These are phyloP conservation scores for Littorina saxatilis DNA, from an alignment of 1,140 invertebrate genomes.

Conservation along the genomic window DNA sequence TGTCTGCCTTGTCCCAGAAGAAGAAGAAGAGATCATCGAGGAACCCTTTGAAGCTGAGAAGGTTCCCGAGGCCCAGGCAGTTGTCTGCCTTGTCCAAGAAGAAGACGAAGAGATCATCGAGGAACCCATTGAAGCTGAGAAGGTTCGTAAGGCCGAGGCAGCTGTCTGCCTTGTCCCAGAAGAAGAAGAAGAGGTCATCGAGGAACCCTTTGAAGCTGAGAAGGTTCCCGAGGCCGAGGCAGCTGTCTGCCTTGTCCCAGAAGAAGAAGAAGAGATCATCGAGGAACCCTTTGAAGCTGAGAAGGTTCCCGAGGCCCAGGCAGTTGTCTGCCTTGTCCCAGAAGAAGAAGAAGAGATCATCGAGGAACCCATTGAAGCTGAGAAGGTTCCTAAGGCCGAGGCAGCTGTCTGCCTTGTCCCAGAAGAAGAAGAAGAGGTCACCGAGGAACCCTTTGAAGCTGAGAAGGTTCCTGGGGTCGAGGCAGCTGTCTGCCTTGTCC, in stretches of 20 bases:
- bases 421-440: slow-evolving; percentile 32
- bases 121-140: neutral
- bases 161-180: neutral
- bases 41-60: no score
- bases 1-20: no score
- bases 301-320: neutral
- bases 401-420: slow-evolving; percentile 1
- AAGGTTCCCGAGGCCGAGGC: neutral
- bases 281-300: no score
- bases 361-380: neutral
- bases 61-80: neutral
- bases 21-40: no score
- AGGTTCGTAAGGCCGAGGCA: neutral
- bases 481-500: neutral
- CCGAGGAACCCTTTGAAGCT: slow-evolving; percentile 60
- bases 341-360: slow-evolving; percentile 14
- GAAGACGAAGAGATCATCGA: slow-evolving; percentile 14
- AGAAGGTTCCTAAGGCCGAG: neutral
- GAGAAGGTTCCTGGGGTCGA: neutral
- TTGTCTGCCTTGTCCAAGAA: neutral
- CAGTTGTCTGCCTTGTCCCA: neutral
- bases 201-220: slow-evolving; percentile 58
- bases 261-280: no score
- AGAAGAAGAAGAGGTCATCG: slow-evolving; percentile 37
- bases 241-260: neutral